Conservation (phyloP, 2,113 vertebrate species). For the Macrotus californicus region DNA sequence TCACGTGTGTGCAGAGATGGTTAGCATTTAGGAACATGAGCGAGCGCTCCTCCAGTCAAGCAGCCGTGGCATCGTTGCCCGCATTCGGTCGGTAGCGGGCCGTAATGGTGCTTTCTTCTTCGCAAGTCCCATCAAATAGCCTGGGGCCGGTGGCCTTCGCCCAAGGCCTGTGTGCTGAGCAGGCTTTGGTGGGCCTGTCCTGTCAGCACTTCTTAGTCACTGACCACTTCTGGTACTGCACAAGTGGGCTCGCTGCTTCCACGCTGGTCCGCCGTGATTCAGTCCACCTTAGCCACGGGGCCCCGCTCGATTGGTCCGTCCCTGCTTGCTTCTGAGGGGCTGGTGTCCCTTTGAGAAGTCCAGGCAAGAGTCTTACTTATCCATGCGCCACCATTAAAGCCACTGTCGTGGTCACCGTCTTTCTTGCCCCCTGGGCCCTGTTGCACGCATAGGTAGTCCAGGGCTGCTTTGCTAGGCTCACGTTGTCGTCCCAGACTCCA, state of each 20-base stretch:
- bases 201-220: neutral
- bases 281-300: neutral
- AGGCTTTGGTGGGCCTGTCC: neutral
- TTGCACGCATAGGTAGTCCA: neutral
- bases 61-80: rapidly evolving
- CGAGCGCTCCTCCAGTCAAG: neutral
- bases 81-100: neutral
- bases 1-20: rapidly evolving
- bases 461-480: neutral
- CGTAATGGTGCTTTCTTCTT: neutral
- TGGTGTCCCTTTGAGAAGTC: neutral
- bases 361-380: neutral
- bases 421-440: neutral
- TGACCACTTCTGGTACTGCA: neutral
- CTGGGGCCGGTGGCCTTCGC: neutral
- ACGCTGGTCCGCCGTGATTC: neutral
- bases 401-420: neutral
- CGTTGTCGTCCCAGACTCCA: neutral
- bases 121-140: neutral
- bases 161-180: too few species aligned
- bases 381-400: neutral
- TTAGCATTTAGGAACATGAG: neutral
- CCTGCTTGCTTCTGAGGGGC: neutral
- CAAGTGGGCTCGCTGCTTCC: neutral
- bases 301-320: neutral